These are phyloP conservation scores for Pammene fasciana DNA, from an alignment of 2,888 invertebrate genomes.

Conservation along the genomic window DNA sequence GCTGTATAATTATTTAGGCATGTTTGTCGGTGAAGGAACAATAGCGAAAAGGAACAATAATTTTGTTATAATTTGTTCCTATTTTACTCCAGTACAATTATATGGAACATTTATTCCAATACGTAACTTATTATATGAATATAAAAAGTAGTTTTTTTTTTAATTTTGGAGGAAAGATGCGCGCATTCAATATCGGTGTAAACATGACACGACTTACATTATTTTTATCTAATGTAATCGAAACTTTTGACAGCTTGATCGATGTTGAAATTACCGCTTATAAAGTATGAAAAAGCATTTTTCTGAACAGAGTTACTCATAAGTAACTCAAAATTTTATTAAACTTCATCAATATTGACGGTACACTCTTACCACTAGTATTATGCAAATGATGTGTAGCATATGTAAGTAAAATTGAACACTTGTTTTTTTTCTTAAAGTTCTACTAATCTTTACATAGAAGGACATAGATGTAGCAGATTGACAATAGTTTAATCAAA, in stretches of 20 bases:
- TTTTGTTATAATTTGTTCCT: background rate
- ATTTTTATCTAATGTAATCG: background rate
- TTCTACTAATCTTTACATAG: too few species aligned
- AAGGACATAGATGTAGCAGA: too few species aligned
- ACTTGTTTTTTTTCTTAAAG: too few species aligned
- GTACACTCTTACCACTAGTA: too few species aligned
- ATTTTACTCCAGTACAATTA: too few species aligned
- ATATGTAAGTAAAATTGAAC: too few species aligned
- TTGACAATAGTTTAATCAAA: too few species aligned
- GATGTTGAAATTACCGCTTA: background rate
- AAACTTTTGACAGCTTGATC: conserved; percentile 3
- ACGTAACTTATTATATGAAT: background rate
- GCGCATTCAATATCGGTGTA: background rate
- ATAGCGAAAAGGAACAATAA: conserved; percentile 8
- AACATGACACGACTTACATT: conserved; percentile 2
- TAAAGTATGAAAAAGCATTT: background rate
- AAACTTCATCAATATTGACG: too few species aligned
- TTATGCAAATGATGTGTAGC: too few species aligned
- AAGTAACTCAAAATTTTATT: too few species aligned
- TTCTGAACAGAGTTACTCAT: too few species aligned
- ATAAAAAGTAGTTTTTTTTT: background rate
- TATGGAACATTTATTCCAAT: background rate
- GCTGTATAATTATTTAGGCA: background rate
- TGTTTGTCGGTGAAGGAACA: conserved; percentile 6
- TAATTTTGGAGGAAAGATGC: background rate